Conservation (phyloP, 2,888 invertebrate species). For the Congeria kusceri region DNA sequence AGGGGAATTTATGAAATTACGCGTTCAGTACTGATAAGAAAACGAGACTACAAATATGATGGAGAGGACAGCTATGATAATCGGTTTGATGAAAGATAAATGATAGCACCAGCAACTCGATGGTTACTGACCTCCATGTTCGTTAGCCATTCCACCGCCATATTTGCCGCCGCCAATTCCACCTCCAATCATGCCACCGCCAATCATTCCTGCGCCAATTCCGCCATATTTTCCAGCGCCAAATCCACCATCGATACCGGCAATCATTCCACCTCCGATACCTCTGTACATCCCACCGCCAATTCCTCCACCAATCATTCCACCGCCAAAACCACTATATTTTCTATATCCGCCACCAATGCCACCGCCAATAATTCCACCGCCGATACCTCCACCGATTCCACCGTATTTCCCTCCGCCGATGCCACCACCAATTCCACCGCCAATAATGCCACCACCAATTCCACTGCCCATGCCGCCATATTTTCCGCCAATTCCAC, state of each 20-base stretch:
- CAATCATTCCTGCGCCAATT: slow-evolving; percentile 1
- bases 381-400: slow-evolving; percentile 4
- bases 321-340: slow-evolving; percentile 29
- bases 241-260: background rate
- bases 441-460: slow-evolving; percentile 8
- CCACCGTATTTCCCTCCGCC: slow-evolving; percentile 4
- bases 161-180: too few relatives aligned
- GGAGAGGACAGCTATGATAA: too few relatives aligned
- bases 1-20: too few relatives aligned
- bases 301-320: background rate
- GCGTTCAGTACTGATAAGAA: too few relatives aligned
- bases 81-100: too few relatives aligned
- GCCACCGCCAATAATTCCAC: slow-evolving; percentile 10
- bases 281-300: background rate
- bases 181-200: background rate
- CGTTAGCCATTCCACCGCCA: too few relatives aligned
- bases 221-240: background rate
- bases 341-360: slow-evolving; percentile 6
- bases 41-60: too few relatives aligned
- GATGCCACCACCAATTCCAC: slow-evolving; percentile 6
- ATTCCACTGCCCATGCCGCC: background rate
- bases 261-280: slow-evolving; percentile 5
- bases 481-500: slow-evolving; percentile 3
- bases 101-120: too few relatives aligned
- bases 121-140: too few relatives aligned